These are phyloP conservation scores for Carduelis carduelis DNA, from an alignment of 2,797 vertebrate species.

Conservation along the genomic window DNA sequence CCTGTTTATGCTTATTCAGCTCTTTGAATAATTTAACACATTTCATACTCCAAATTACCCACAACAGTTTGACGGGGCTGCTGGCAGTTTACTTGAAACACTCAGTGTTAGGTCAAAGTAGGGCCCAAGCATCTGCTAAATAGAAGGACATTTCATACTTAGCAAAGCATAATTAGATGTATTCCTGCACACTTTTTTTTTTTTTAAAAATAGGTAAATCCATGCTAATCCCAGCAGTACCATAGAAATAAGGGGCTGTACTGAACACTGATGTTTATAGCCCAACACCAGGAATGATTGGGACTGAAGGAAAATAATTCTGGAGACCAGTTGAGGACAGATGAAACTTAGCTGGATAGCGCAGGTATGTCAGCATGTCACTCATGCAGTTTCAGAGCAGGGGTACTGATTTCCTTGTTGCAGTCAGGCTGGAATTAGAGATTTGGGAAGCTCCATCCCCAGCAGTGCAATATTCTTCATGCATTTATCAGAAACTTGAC, in stretches of 20 bases:
- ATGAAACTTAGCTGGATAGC: not conserved
- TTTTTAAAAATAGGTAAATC: conserved; percentile 41
- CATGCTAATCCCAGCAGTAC: not conserved
- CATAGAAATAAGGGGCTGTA: not conserved
- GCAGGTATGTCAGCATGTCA: not conserved
- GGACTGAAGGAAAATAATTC: not conserved
- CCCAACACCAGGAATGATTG: not conserved
- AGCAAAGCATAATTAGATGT: conserved; percentile 75
- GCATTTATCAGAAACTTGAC: not conserved
- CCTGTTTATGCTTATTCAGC: conserved; percentile 94
- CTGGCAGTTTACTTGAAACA: conserved; percentile 82
- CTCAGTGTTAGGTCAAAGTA: conserved; percentile 80
- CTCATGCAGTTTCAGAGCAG: not conserved
- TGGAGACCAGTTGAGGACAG: not conserved
- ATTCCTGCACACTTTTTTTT: conserved; percentile 43
- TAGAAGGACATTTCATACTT: conserved; percentile 76
- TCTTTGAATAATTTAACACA: conserved; percentile 89
- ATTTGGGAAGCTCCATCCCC: not conserved
- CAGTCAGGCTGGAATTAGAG: not conserved
- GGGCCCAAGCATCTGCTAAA: conserved; percentile 79
- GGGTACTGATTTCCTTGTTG: not conserved
- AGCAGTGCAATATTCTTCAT: not conserved
- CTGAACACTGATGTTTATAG: not conserved
- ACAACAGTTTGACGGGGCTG: conserved; percentile 85
- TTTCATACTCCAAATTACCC: conserved; percentile 91